Conservation (phyloP, 2,113 vertebrate genomes). For the Crotalus tigris region DNA sequence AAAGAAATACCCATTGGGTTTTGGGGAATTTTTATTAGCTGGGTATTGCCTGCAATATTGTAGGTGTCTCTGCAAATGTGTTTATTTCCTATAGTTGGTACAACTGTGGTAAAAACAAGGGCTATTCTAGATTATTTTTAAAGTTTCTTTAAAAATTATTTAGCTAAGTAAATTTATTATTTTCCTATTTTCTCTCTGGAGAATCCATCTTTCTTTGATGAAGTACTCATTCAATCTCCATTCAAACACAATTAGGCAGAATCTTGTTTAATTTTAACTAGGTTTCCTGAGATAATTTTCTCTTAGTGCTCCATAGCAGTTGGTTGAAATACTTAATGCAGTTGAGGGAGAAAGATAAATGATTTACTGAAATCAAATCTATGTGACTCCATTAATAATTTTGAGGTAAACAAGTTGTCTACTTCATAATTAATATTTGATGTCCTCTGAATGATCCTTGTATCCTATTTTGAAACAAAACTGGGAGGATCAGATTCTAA, state of each 20-base stretch:
- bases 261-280: neutral
- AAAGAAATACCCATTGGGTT: neutral
- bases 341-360: neutral
- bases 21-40: neutral
- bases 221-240: neutral
- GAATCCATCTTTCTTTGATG: neutral
- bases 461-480: neutral
- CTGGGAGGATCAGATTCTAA: neutral
- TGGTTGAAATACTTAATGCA: neutral
- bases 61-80: neutral
- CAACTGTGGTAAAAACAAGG: neutral
- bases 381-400: neutral
- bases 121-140: neutral
- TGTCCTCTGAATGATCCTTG: neutral
- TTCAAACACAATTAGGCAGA: neutral
- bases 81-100: neutral
- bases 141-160: neutral
- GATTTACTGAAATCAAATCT: neutral
- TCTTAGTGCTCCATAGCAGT: neutral
- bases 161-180: neutral
- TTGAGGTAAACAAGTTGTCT: neutral
- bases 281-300: neutral
- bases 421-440: neutral
- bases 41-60: neutral
- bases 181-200: neutral